Evolutionary conservation across 2,113 vertebrate genomes (phyloP).

Genomic region (Rhagologus leucostigma): DNA sequence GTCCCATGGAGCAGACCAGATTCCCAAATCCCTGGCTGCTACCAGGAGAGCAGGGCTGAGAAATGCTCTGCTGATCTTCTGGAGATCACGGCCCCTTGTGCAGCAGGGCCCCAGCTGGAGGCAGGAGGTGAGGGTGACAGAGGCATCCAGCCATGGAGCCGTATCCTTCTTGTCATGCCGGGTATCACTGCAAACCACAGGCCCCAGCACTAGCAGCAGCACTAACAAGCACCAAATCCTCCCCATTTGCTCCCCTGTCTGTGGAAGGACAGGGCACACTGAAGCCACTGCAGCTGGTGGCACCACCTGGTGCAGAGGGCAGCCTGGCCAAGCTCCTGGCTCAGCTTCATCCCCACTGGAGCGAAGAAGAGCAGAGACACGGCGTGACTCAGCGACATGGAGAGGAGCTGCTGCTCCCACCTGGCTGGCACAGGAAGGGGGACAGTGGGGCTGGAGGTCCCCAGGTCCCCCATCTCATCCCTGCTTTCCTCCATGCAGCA

Average conservation of each 20-base stretch:
- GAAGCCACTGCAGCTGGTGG: background rate
- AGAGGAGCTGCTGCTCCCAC: background rate
- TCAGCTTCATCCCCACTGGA: background rate
- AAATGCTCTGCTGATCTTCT: background rate
- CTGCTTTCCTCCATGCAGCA: background rate
- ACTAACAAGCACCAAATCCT: background rate
- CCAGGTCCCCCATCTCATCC: background rate
- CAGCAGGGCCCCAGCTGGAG: background rate
- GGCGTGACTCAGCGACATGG: accelerated
- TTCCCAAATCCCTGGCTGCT: background rate
- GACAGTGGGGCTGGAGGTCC: background rate
- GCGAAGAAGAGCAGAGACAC: background rate
- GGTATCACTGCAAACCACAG: background rate
- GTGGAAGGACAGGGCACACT: background rate
- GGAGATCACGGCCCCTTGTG: accelerated
- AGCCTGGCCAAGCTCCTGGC: background rate
- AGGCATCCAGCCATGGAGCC: accelerated
- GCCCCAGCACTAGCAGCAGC: accelerated
- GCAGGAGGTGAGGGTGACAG: background rate
- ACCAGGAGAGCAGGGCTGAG: background rate
- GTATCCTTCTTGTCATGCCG: accelerated
- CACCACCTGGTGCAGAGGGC: background rate
- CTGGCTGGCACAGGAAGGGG: background rate
- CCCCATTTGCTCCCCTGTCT: accelerated
- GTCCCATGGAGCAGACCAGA: background rate